Evolutionary conservation across 2,113 vertebrate genomes (phyloP), one percentile per base, ranked within the genome.

Genomic region (Lophotis ruficrista): DNA sequence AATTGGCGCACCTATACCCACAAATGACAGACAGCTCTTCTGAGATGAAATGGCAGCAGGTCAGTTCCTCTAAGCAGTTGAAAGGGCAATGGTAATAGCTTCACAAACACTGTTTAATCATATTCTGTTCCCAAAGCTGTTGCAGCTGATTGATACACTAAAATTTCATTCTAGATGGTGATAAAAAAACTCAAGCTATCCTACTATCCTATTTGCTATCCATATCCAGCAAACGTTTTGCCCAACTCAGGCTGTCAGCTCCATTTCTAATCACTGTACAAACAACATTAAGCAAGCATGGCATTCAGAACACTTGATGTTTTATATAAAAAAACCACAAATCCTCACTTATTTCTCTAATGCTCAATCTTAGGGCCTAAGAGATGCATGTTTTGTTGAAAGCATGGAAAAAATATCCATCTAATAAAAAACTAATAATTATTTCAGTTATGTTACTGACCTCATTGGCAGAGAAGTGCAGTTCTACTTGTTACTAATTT

Each of bases 91-190:
- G 33, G 83, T 71, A 83, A 31, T 6, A 79, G 83, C 71, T 88
- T 45, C 93, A 65, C 94, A 95, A 83, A 92, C 83, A 57, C 51
- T 75, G 13, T 53, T 83, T 61, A 48, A 96, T 93, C 18, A 7
- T 58, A 89, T 66, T 90, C 76, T 83, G 54, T 61, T 95, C 76
- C 90, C 86, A 92, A 83, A 94, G 88, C 83, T 96, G 78, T 33
- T 85, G 61, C 48, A 79, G 85, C 61, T 85, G 92, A 97, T 64
- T 85, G 95, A 93, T 87, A 93, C 6, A 7, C 77, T 91, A 58
- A 79, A 91, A 76, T 71, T 84, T 87, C 38, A 85, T 57, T 85
- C 58, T 43, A 54, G 45, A 45, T 45, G 13, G 37, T 9, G 54
- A 72, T 35, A 68, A 85, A 92, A 88, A 90, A 64, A 8, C 6